Percentiles rank a stretch among this genome's conserved stretches.
These are phyloP conservation scores for Oncorhynchus nerka DNA, from an alignment of 2,113 vertebrate species.

Conservation along the genomic window DNA sequence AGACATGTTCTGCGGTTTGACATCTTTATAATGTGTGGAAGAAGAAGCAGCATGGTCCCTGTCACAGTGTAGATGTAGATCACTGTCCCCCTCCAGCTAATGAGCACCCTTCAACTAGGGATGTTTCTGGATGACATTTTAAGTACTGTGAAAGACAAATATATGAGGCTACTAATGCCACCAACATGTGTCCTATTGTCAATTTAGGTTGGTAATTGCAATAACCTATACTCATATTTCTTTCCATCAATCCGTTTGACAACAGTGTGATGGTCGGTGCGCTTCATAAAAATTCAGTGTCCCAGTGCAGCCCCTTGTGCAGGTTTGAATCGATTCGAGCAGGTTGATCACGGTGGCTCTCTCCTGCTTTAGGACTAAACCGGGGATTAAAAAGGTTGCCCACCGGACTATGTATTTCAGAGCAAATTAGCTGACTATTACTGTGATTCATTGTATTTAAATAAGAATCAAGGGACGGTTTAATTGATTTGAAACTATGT, in stretches of 20 bases:
- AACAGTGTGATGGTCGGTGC: neutral
- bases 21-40: no score
- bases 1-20: no score
- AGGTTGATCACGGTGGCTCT: neutral
- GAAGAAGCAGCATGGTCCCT: neutral
- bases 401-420: constrained; percentile 16
- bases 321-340: neutral
- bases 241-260: neutral
- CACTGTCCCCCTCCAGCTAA: neutral
- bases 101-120: neutral
- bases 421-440: constrained; percentile 6
- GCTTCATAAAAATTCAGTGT: constrained; percentile 41
- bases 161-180: constrained; percentile 4
- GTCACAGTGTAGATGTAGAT: neutral
- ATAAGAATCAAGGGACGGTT: constrained; percentile 24
- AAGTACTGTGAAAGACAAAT: constrained; percentile 13
- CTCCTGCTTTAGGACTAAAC: neutral
- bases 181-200: neutral
- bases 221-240: neutral
- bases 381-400: neutral
- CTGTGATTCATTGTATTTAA: neutral
- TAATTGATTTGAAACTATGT: neutral
- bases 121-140: constrained; percentile 27
- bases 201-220: neutral
- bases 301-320: constrained; percentile 4